Evolutionary conservation across 2,113 vertebrate genomes (phyloP), one percentile per base, ranked within the genome.

Genomic region (Archilochus colubris): DNA sequence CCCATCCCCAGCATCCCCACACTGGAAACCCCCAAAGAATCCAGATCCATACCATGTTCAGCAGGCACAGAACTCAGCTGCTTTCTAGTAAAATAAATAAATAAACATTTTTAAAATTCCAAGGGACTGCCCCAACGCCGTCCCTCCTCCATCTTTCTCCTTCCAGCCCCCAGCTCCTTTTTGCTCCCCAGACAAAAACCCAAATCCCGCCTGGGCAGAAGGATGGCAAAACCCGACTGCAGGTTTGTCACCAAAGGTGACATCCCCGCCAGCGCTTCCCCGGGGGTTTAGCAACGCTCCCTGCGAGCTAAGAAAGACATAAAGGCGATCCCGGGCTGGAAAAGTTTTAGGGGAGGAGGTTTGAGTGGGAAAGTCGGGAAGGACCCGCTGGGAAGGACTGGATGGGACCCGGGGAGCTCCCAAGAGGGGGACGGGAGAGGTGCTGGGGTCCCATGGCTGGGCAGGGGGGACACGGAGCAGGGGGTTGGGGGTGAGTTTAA

Each of bases 1-100:
- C 4, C 31, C 62, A 27, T 57, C 27, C 72, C 33, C 5, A 50
- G 3, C 59, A 31, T 9, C 36, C 40, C 63, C 10, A 4, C 12
- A 1, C 67, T 54, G 67, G 31, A 48, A 43, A 38, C 2, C 15
- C 20, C 67, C 69, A 27, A 33, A 59, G 54, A 17, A 16, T 31
- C 50, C 62, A 33, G 3, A 43, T 31, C 31, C 16, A 14, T 5
- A 23, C 3, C 4, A 14, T 18, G 67, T 22, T 28, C 64, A 81
- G 74, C 54, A 14, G 10, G 50, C 55, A 15, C 73, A 31, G 0
- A 72, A 59, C 48, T 55, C 86, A 0, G 76, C 33, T 73, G 86
- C 89, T 95, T 95, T 95, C 86, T 63, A 94, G 89, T 76, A 91
- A 93, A 73, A 48, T 15, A 23, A 27, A 57, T 55, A 16, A 46